Evolutionary conservation across 2,113 vertebrate species (phyloP).

Genomic region (Mesitornis unicolor): DNA sequence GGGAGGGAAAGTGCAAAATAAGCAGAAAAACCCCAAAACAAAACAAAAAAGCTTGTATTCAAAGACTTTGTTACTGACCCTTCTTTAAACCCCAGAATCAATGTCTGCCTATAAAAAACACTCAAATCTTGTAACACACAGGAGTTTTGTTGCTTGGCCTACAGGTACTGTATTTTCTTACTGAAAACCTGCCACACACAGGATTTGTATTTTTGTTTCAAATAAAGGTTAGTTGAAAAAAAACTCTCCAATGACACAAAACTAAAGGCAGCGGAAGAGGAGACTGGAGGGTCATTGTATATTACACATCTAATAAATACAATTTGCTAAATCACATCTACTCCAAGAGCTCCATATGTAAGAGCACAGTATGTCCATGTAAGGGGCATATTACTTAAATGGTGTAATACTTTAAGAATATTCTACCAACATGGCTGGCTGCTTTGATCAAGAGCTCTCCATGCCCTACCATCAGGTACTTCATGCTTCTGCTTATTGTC

Average conservation of each 20-base stretch:
- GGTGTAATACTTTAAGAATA: not conserved
- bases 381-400: not conserved
- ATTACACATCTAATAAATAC: not conserved
- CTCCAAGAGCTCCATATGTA: accelerated
- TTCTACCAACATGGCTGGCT: not conserved
- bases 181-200: not conserved
- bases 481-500: not conserved
- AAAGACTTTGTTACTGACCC: not conserved
- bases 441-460: not conserved
- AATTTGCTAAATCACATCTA: not conserved
- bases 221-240: not conserved
- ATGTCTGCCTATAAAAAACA: not conserved
- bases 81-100: not conserved
- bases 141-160: not conserved
- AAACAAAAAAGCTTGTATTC: not conserved
- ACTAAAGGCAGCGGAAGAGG: not conserved
- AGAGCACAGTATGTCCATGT: not conserved
- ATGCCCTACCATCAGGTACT: not conserved
- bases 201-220: not conserved
- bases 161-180: not conserved
- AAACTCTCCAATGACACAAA: not conserved
- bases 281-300: not conserved
- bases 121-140: not conserved
- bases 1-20: not conserved
- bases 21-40: no score